Conservation (phyloP, 2,888 invertebrate species). For the Aleiodes leptofemur region DNA sequence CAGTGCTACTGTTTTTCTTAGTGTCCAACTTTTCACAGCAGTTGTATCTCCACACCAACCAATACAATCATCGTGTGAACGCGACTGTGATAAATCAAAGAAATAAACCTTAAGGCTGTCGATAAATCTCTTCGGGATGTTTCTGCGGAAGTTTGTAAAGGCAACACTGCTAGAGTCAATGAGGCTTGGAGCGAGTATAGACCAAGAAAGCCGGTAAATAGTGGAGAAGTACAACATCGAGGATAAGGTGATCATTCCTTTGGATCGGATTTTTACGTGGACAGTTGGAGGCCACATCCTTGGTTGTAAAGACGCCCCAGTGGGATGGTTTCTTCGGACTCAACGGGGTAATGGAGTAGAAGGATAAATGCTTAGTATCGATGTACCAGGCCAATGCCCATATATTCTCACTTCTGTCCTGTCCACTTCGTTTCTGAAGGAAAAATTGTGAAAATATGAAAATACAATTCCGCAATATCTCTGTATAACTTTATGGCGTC, state of each 20-base stretch:
- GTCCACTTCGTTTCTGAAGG: slow-evolving; percentile 6
- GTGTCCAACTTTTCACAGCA: too few species aligned
- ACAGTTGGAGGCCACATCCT: slow-evolving; percentile 33
- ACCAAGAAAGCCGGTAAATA: too few species aligned
- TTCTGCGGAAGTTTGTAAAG: slow-evolving; percentile 54
- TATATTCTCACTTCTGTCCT: slow-evolving; percentile 2
- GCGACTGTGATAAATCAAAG: slow-evolving; percentile 43
- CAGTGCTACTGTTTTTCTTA: too few species aligned
- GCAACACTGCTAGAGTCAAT: slow-evolving; percentile 69
- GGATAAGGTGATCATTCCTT: slow-evolving; percentile 42
- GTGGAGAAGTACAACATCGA: background rate
- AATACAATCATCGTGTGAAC: slow-evolving; percentile 25
- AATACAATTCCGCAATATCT: slow-evolving; percentile 66
- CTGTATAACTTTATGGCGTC: slow-evolving; percentile 58
- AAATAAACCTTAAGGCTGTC: slow-evolving; percentile 41
- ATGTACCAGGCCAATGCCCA: slow-evolving; percentile 2
- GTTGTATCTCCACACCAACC: too few species aligned
- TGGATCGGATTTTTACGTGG: slow-evolving; percentile 60
- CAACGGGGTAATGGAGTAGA: slow-evolving; percentile 70
- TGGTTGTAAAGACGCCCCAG: slow-evolving; percentile 4
- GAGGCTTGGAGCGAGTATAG: slow-evolving; percentile 63
- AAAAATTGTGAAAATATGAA: slow-evolving; percentile 61
- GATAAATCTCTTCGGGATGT: slow-evolving; percentile 30
- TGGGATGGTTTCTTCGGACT: slow-evolving; percentile 51
- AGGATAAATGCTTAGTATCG: slow-evolving; percentile 70